Percentiles rank a stretch among this genome's conserved stretches.
phyloP scores from a whole-genome alignment of 1,140 invertebrate species.

The Ectropis grisescens region DNA sequence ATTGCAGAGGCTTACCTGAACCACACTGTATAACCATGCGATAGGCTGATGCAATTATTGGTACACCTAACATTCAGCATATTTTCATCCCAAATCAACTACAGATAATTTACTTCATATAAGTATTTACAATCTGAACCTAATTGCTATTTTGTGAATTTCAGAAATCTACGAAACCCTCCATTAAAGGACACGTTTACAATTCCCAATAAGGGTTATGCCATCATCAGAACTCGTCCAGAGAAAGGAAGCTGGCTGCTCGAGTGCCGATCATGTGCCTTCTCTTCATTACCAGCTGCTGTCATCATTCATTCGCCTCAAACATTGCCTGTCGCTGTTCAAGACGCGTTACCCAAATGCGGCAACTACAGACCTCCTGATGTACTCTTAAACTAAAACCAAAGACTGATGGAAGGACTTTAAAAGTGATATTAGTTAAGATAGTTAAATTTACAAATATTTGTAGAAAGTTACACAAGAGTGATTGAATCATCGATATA shows the following conservation, averaged over 20 bases:
- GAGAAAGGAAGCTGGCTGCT: slow-evolving; percentile 69
- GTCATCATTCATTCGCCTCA: slow-evolving; percentile 52
- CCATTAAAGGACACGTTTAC: slow-evolving; percentile 71
- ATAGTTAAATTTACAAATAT: too few relatives aligned
- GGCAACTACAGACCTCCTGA: slow-evolving; percentile 61
- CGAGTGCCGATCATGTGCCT: slow-evolving; percentile 56
- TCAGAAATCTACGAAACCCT: slow-evolving; percentile 54
- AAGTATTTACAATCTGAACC: too few relatives aligned
- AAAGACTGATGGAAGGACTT: slow-evolving; percentile 9
- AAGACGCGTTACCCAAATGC: slow-evolving; percentile 54
- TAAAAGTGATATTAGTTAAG: slow-evolving; percentile 1
- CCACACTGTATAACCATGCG: too few relatives aligned
- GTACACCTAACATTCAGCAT: too few relatives aligned
- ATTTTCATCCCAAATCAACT: too few relatives aligned
- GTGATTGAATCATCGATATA: too few relatives aligned
- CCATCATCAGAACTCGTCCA: slow-evolving; percentile 63
- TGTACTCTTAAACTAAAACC: slow-evolving; percentile 49
- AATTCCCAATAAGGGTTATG: slow-evolving; percentile 71
- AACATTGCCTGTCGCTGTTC: slow-evolving; percentile 42
- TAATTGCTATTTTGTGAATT: slow-evolving; percentile 9
- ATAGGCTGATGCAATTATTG: too few relatives aligned
- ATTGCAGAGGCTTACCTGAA: too few relatives aligned
- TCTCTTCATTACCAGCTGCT: slow-evolving; percentile 49
- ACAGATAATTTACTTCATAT: too few relatives aligned
- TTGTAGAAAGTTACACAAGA: too few relatives aligned